Percentiles rank a stretch among this genome's conserved stretches.
Conservation (phyloP, 2,113 vertebrate genomes). For the Sakesphorus luctuosus region DNA sequence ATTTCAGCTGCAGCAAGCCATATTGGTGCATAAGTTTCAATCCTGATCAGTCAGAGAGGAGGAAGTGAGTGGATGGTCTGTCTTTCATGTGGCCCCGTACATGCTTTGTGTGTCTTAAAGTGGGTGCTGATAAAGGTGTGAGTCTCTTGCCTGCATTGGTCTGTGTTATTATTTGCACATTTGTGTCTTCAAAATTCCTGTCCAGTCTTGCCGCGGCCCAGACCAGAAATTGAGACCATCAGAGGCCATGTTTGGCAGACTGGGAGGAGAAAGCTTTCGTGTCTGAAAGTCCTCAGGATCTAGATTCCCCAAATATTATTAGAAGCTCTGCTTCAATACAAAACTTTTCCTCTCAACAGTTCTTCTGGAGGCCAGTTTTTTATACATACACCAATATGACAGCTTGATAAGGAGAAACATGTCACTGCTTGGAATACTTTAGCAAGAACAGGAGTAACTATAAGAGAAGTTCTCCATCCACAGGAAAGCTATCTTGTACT, state of each 20-base stretch:
- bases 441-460: neutral
- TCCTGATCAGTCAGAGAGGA: neutral
- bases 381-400: neutral
- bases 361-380: neutral
- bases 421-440: neutral
- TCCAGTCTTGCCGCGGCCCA: neutral
- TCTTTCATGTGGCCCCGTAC: accelerated
- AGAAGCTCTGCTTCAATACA: neutral
- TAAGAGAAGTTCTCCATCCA: neutral
- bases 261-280: neutral
- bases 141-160: neutral
- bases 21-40: neutral
- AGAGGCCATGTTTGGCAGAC: neutral
- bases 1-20: neutral
- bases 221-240: neutral
- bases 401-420: neutral
- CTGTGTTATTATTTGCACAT: too few species aligned
- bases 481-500: neutral
- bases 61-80: accelerated
- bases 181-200: neutral
- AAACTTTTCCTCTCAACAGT: neutral
- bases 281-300: neutral
- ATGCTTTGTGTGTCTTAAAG: neutral
- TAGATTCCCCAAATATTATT: neutral
- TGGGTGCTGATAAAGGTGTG: neutral